Percentiles rank a stretch among this genome's conserved stretches.
phyloP scores from a whole-genome alignment of 2,797 vertebrate species.

The Betta splendens region DNA sequence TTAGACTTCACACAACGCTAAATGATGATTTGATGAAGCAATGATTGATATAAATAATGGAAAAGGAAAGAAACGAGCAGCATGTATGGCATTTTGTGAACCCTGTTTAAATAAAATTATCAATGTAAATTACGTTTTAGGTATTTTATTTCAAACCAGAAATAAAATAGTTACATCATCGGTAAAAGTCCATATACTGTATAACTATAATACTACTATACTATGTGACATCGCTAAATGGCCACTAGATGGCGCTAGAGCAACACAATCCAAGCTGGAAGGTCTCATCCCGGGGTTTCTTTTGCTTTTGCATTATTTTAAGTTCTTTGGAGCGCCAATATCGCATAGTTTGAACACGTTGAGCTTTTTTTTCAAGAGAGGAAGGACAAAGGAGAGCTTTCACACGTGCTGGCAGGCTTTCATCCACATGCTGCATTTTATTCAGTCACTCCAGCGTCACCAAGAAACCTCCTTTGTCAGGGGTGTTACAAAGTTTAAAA shows the following conservation, averaged over 20 bases:
- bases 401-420: background rate
- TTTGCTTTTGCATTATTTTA: background rate
- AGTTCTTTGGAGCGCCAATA: no score
- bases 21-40: no score
- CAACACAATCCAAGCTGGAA: background rate
- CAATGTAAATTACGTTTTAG: no score
- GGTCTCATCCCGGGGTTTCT: background rate
- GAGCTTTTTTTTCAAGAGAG: background rate
- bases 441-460: background rate
- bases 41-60: no score
- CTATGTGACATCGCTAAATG: slow-evolving; percentile 25
- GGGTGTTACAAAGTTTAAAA: slow-evolving; percentile 1
- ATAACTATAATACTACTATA: no score
- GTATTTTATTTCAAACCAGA: no score
- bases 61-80: no score
- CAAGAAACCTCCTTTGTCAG: background rate
- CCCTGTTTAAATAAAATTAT: no score
- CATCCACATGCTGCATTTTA: background rate
- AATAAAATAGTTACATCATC: no score
- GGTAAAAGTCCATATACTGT: no score
- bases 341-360: background rate
- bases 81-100: no score
- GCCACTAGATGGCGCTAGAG: slow-evolving; percentile 70
- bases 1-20: no score
- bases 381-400: background rate